Base-by-base conservation (phyloP, 2,797 vertebrate genomes). In the Lerista edwardsae region DNA sequence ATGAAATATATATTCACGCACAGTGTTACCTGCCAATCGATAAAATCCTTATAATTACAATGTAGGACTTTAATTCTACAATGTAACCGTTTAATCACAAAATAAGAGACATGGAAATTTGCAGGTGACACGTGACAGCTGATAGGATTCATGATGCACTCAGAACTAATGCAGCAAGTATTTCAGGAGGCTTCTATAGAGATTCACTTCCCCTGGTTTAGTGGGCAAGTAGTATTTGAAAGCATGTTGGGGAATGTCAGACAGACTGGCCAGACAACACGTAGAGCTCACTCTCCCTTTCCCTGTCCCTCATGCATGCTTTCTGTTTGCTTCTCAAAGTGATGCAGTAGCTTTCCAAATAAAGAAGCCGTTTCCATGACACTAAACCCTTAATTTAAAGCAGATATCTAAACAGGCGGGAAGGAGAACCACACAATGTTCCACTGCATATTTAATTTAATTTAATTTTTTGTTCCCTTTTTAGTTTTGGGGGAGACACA, bases 311-410 rank as follows among this genome's bases (percentile, higher is more conserved):
- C 87, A 59, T 89, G 47, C 55, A 72, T 84, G 76, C 71, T 75
- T 55, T 55, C 79, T 90, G 87, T 93, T 79, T 88, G 89, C 90
- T 92, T 87, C 91, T 91, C 90, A 74, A 6, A 44, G 91, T 91
- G 89, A 86, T 4, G 93, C 92, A 95, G 94, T 92, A 86, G 94
- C 86, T 94, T 95, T 95, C 94, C 95, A 95, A 96, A 95, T 91
- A 95, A 96, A 93, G 93, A 94, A 93, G 91, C 94, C 91, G 95
- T 96, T 96, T 95, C 95, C 94, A 96, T 96, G 95, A 95, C 95
- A 96, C 92, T 94, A 95, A 95, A 92, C 87, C 94, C 88, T 94
- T 95, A 92, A 95, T 95, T 94, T 94, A 94, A 95, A 95, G 91
- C 91, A 91, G 85, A 94, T 91, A 93, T 83, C 94, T 89, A 93